These are phyloP conservation scores for Dreissena polymorpha DNA, from an alignment of 1,140 invertebrate species.

Conservation along the genomic window DNA sequence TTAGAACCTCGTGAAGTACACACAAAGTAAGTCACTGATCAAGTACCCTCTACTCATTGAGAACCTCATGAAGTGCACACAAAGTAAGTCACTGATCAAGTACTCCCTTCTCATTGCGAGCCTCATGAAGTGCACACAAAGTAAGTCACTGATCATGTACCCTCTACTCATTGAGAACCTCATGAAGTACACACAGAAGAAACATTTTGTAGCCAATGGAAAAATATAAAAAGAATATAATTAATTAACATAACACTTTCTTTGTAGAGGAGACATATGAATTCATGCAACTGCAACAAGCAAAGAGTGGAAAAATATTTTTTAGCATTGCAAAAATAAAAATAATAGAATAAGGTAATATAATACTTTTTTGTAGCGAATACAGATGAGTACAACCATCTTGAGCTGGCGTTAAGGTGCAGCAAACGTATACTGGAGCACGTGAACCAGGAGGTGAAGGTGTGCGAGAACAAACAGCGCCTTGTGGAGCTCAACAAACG, in stretches of 20 bases:
- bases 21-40: no score
- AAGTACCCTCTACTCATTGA: no score
- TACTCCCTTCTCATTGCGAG: no score
- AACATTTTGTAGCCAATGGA: neutral
- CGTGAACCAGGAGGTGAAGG: constrained; percentile 95
- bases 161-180: no score
- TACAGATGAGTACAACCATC: constrained; percentile 84
- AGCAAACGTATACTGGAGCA: constrained; percentile 93
- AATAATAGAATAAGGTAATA: neutral
- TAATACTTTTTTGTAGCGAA: constrained; percentile 71
- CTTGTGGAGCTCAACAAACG: constrained; percentile 92
- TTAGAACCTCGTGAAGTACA: no score
- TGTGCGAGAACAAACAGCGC: constrained; percentile 94
- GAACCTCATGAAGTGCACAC: no score
- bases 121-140: no score
- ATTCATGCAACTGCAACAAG: neutral
- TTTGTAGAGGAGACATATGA: neutral
- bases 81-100: no score
- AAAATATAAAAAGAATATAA: neutral
- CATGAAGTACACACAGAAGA: no score
- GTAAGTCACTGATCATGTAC: no score
- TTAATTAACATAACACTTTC: neutral
- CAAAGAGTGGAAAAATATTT: neutral
- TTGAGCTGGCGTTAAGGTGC: constrained; percentile 87
- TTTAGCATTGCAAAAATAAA: no score